Evolutionary conservation across 1,140 invertebrate species (phyloP).

Genomic region (Coelopa frigida): DNA sequence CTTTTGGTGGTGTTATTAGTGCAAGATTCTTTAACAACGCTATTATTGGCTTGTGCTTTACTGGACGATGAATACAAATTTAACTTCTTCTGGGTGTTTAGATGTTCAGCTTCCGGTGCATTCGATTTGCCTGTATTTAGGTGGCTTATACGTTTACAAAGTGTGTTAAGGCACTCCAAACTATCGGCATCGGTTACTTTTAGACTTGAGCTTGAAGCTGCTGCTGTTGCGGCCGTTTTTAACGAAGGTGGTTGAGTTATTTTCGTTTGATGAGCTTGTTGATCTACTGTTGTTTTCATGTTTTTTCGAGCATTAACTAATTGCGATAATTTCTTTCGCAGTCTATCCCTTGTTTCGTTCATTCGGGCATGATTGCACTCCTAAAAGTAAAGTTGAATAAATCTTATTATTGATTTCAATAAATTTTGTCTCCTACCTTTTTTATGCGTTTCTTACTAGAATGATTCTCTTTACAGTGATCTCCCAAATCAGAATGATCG

Average conservation of each 20-base stretch:
- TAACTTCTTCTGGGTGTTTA: too few relatives aligned
- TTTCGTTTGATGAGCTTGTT: slow-evolving; percentile 2
- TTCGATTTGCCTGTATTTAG: slow-evolving; percentile 13
- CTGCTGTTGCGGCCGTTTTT: slow-evolving; percentile 29
- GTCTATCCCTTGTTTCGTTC: slow-evolving; percentile 46
- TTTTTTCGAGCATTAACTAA: slow-evolving; percentile 37
- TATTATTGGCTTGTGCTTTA: too few relatives aligned
- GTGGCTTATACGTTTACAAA: slow-evolving; percentile 31
- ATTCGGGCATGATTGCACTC: slow-evolving; percentile 42
- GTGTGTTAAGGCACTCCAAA: slow-evolving; percentile 31
- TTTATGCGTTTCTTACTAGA: slow-evolving; percentile 37
- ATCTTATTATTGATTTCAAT: neutral
- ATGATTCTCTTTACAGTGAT: slow-evolving; percentile 40
- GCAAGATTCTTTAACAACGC: too few relatives aligned
- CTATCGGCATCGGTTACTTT: slow-evolving; percentile 10
- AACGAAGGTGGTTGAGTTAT: slow-evolving; percentile 23
- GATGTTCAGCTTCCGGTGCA: neutral
- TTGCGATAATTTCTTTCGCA: slow-evolving; percentile 46
- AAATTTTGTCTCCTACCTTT: slow-evolving; percentile 15
- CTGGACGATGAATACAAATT: too few relatives aligned
- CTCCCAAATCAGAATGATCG: slow-evolving; percentile 39
- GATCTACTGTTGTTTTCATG: slow-evolving; percentile 17
- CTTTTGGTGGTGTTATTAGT: too few relatives aligned
- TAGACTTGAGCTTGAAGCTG: slow-evolving; percentile 12
- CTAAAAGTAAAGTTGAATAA: slow-evolving; percentile 2